Evolutionary conservation across 2,888 invertebrate genomes (phyloP), one percentile per base, ranked within the genome.

Genomic region (Mantis religiosa): DNA sequence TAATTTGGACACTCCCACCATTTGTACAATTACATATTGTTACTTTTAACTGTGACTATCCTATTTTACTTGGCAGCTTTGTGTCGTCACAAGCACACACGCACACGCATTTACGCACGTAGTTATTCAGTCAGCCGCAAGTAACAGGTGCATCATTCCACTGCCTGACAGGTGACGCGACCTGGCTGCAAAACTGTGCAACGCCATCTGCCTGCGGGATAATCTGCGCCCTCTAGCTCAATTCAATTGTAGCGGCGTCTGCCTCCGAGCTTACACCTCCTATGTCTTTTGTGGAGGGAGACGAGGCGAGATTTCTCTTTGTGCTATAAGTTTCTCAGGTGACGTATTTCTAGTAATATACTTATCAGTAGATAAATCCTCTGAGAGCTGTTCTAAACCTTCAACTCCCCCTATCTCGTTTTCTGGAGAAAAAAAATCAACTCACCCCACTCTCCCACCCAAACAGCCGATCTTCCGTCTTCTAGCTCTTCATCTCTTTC

Each of bases 331-430:
- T 85, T 85, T 85, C 54, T 71, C 47, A 47, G 54, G 47, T 85
- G 85, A 85, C 54, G 54, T 85, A 85, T 85, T 28, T 8, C 27
- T 85, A n/a, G 84, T 88, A 88, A 88, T 88, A 88, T 88, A 87
- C 87, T 89, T 83, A 87, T 89, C 87, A 89, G 85, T 84, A 86
- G 87, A 87, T 88, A 89, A 89, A 88, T 89, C 89, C 89, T 28
- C 25, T 8, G 89, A 86, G 88, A 83, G 87, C 88, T 81, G 86
- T 89, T 89, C 82, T 71, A 71, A 71, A 71, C 54, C 54, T 71
- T 71, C 54, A 20, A 71, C 54, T 71, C 54, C 54, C 54, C 54
- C 15, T 71, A 20, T 71, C 54, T 71, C 54, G 54, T 71, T 71
- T 71, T 25, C 54, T 25, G 54, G 3, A 71, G n/a, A n/a, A n/a